Evolutionary conservation across 2,797 vertebrate genomes (phyloP).

Genomic region (Glossophaga mutica): DNA sequence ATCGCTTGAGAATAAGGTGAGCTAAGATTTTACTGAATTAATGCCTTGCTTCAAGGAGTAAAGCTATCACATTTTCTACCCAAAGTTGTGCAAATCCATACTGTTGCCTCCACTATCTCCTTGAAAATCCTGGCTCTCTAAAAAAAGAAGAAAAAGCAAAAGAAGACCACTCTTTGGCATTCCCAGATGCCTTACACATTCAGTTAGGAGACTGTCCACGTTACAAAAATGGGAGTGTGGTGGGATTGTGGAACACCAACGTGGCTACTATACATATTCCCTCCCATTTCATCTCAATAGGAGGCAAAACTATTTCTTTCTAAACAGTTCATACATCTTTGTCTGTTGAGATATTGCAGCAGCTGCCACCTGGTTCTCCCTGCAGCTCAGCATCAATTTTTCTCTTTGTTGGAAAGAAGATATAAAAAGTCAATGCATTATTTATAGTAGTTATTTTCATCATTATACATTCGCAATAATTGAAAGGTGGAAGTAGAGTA

Average conservation of each 20-base stretch:
- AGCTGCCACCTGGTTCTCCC: constrained; percentile 28
- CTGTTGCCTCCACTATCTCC: not conserved
- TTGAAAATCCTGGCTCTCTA: not conserved
- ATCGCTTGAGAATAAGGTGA: not conserved
- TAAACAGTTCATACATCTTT: not conserved
- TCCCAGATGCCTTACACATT: not conserved
- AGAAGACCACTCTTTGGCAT: not conserved
- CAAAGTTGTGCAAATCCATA: not conserved
- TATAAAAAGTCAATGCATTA: constrained; percentile 68
- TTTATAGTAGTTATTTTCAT: constrained; percentile 72
- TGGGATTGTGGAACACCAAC: not conserved
- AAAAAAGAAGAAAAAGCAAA: not conserved
- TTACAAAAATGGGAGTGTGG: not conserved
- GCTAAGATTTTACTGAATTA: not conserved
- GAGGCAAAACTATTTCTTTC: not conserved
- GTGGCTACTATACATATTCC: not conserved
- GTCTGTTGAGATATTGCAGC: not conserved
- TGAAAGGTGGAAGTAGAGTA: constrained; percentile 62
- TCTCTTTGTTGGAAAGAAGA: constrained; percentile 63
- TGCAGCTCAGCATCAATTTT: constrained; percentile 62
- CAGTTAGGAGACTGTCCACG: not conserved
- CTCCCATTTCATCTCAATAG: not conserved
- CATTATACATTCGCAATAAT: constrained; percentile 68
- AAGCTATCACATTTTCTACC: not conserved
- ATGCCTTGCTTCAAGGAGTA: not conserved